phyloP scores from a whole-genome alignment of 2,113 vertebrate genomes.

The Cranoglanis bouderius region DNA sequence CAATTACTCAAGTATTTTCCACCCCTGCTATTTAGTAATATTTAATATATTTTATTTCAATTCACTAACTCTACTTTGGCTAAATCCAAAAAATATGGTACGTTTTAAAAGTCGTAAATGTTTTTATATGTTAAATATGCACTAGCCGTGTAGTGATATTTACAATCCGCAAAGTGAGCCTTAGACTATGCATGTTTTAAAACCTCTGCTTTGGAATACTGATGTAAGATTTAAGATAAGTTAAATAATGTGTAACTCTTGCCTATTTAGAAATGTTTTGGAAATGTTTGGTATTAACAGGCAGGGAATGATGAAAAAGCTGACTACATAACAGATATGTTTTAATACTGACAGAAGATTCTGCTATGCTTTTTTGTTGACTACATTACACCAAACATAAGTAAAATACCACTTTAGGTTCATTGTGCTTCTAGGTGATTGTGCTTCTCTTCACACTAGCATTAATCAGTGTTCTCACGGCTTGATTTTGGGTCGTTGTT shows the following conservation, averaged over 20 bases:
- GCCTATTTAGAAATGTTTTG: neutral
- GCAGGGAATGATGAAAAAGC: too few relatives aligned
- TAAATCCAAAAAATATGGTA: neutral
- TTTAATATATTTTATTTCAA: neutral
- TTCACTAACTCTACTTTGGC: neutral
- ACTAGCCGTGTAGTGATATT: neutral
- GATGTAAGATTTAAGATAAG: neutral
- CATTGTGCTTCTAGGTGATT: neutral
- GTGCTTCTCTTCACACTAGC: slow-evolving; percentile 25
- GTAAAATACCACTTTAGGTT: slow-evolving; percentile 5
- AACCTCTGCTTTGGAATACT: neutral
- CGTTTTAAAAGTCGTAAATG: neutral
- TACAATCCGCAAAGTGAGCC: neutral
- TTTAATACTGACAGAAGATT: neutral
- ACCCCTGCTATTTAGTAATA: neutral
- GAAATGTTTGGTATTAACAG: too few relatives aligned
- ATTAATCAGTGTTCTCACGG: neutral
- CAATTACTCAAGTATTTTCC: neutral
- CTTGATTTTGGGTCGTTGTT: slow-evolving; percentile 21
- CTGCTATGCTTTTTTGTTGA: neutral
- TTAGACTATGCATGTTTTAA: neutral
- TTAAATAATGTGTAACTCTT: neutral
- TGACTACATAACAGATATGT: neutral
- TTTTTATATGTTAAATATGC: neutral
- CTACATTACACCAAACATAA: neutral